Evolutionary conservation across 2,113 vertebrate species (phyloP).

Genomic region (Calyptomena viridis): DNA sequence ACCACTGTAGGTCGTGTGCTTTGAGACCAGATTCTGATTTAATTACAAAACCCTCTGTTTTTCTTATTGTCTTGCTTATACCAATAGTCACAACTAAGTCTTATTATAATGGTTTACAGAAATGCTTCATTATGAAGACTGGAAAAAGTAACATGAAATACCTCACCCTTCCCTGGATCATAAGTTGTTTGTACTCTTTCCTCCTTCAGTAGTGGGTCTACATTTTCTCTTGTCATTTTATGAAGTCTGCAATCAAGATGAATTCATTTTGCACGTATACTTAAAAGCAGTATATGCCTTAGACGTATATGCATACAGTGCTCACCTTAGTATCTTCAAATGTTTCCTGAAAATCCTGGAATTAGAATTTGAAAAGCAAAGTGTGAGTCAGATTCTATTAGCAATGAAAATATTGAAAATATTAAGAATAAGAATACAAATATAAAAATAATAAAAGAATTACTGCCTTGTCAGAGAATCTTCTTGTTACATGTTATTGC

Average conservation of each 20-base stretch:
- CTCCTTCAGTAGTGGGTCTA: background rate
- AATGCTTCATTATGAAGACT: background rate
- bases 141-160: background rate
- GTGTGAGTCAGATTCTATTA: background rate
- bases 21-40: background rate
- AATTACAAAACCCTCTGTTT: background rate
- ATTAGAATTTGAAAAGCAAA: background rate
- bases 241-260: background rate
- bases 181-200: background rate
- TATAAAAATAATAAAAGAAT: background rate
- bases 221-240: background rate
- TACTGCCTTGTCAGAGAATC: background rate
- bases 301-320: background rate
- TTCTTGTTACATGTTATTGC: background rate
- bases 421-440: no score
- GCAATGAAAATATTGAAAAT: background rate
- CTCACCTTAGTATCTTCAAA: background rate
- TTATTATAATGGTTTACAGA: background rate
- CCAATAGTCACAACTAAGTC: background rate
- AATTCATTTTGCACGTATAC: background rate
- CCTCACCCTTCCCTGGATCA: background rate
- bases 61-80: background rate
- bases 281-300: background rate
- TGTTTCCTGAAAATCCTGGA: background rate
- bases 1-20: background rate